A percentile compares a stretch with the other conserved stretches of the same genome.
These are phyloP conservation scores for Ammodytes dubius DNA, from an alignment of 2,113 vertebrate species.

Conservation along the genomic window DNA sequence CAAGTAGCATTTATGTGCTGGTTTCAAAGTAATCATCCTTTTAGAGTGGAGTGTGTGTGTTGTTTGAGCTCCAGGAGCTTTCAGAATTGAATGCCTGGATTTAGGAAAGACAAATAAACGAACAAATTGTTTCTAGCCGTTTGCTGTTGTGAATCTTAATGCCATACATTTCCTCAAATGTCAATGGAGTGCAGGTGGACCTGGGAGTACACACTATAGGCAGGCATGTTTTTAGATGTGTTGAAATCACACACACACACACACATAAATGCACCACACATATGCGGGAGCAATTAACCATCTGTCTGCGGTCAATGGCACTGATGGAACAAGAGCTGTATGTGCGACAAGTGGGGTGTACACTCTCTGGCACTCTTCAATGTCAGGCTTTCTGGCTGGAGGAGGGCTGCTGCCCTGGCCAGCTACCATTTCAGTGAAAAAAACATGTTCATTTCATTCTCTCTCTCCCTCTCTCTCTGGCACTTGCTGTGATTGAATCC, in stretches of 20 bases:
- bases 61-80: constrained; percentile 32
- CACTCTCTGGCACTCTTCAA: constrained; percentile 45
- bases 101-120: neutral
- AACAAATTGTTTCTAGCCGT: neutral
- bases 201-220: constrained; percentile 14
- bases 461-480: constrained; percentile 9
- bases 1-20: constrained; percentile 47
- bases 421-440: constrained; percentile 55
- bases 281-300: constrained; percentile 68
- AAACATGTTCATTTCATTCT: constrained; percentile 53
- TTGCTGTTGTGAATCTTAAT: constrained; percentile 29
- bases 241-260: constrained; percentile 38
- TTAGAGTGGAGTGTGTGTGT: constrained; percentile 32
- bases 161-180: constrained; percentile 32
- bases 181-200: constrained; percentile 43
- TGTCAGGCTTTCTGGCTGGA: constrained; percentile 57
- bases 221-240: constrained; percentile 43
- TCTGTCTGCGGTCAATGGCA: constrained; percentile 60
- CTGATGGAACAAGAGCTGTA: constrained; percentile 55
- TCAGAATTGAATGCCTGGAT: neutral
- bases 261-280: constrained; percentile 19
- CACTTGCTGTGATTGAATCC: constrained; percentile 59
- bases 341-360: constrained; percentile 33
- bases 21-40: constrained; percentile 58
- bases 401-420: constrained; percentile 51